phyloP scores from a whole-genome alignment of 2,113 vertebrate genomes.

The Hydropotes inermis region DNA sequence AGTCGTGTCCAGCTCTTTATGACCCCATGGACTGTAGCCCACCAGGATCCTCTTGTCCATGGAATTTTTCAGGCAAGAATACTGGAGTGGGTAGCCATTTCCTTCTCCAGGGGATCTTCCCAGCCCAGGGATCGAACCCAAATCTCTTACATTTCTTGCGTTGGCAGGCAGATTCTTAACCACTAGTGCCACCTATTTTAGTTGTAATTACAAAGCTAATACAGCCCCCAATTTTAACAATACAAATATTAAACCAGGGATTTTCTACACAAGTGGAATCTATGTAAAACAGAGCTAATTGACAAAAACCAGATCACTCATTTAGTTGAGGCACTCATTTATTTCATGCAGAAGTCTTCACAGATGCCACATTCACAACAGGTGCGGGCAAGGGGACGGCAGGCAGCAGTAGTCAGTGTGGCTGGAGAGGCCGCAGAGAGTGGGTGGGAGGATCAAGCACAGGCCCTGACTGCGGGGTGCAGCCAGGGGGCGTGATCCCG shows the following conservation, averaged over 20 bases:
- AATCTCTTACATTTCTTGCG: accelerated
- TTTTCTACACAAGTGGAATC: not conserved
- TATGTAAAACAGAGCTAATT: not conserved
- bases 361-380: accelerated
- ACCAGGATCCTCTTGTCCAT: not conserved
- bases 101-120: not conserved
- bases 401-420: accelerated
- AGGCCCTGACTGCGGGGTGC: accelerated
- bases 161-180: not conserved
- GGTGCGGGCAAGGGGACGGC: accelerated
- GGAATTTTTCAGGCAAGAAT: not conserved
- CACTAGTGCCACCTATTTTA: not conserved
- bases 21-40: not conserved
- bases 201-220: not conserved
- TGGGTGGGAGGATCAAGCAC: not conserved
- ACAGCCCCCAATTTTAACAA: not conserved
- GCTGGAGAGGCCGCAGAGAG: not conserved
- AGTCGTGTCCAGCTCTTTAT: not conserved
- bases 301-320: not conserved
- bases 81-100: not conserved
- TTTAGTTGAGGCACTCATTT: not conserved
- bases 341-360: not conserved
- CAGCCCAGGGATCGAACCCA: not conserved
- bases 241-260: not conserved
- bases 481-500: accelerated